Percentiles rank a stretch among this genome's conserved stretches.
These are phyloP conservation scores for Crotalus horridus DNA, from an alignment of 2,113 vertebrate species.

Conservation along the genomic window DNA sequence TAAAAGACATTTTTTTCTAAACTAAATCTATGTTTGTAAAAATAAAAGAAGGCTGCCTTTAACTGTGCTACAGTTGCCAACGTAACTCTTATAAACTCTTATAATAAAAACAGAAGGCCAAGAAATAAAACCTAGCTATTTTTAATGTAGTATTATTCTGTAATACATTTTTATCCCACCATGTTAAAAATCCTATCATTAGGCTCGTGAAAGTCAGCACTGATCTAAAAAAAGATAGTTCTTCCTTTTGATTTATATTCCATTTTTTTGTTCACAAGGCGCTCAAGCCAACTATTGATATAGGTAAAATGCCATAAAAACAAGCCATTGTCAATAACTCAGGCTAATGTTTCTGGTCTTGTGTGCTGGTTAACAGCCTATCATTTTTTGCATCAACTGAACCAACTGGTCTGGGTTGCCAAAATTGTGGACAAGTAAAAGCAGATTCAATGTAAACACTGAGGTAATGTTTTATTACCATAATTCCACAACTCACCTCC, in stretches of 20 bases:
- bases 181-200: background rate
- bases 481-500: background rate
- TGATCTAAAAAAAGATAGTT: background rate
- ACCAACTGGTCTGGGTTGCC: background rate
- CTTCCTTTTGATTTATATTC: background rate
- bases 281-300: background rate
- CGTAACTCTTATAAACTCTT: background rate
- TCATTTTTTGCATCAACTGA: background rate
- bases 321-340: background rate
- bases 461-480: background rate
- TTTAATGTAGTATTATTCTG: background rate
- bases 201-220: background rate
- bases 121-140: background rate
- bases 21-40: slow-evolving; percentile 10
- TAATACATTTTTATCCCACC: background rate
- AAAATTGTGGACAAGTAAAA: background rate
- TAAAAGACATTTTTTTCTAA: slow-evolving; percentile 33
- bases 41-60: background rate
- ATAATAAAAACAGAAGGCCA: background rate
- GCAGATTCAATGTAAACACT: background rate
- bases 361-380: background rate
- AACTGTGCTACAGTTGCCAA: background rate
- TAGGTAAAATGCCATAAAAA: background rate
- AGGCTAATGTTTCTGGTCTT: background rate
- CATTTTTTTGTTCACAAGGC: background rate